A percentile compares a stretch with the other conserved stretches of the same genome.
Conservation (phyloP, 2,888 invertebrate species). For the Drosophila subsilvestris region DNA sequence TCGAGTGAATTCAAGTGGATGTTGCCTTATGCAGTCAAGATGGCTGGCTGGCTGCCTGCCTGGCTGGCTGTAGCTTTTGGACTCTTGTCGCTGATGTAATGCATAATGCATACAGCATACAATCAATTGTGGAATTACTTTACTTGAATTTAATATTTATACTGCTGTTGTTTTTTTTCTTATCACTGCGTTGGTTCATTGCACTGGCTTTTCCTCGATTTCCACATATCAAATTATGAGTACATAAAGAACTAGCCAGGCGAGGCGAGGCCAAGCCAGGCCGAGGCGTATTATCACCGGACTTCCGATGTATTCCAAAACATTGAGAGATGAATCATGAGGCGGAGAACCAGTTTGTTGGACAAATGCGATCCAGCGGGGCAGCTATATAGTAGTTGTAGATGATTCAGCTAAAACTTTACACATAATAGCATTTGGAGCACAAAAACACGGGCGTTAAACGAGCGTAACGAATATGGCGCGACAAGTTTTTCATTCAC, state of each 20-base stretch:
- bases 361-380: conserved; percentile 44
- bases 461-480: conserved; percentile 48
- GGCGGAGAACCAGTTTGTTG: conserved; percentile 61
- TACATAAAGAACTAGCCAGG: conserved; percentile 1
- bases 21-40: conserved; percentile 45
- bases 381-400: conserved; percentile 22
- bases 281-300: conserved; percentile 45
- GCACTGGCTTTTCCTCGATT: conserved; percentile 27
- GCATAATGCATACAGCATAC: conserved; percentile 19
- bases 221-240: conserved; percentile 15
- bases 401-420: conserved; percentile 63
- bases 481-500: conserved; percentile 72
- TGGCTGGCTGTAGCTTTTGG: conserved; percentile 18
- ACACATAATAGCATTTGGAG: conserved; percentile 30
- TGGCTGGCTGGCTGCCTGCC: conserved; percentile 52
- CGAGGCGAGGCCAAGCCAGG: neutral
- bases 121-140: conserved; percentile 18
- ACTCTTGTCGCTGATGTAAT: conserved; percentile 31
- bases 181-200: conserved; percentile 27
- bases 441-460: conserved; percentile 39
- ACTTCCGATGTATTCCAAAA: conserved; percentile 63
- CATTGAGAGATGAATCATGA: conserved; percentile 54
- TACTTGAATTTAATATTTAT: neutral
- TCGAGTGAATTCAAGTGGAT: conserved; percentile 38
- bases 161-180: conserved; percentile 20